Evolutionary conservation across 2,113 vertebrate genomes (phyloP).

Genomic region (Isichthys henryi): DNA sequence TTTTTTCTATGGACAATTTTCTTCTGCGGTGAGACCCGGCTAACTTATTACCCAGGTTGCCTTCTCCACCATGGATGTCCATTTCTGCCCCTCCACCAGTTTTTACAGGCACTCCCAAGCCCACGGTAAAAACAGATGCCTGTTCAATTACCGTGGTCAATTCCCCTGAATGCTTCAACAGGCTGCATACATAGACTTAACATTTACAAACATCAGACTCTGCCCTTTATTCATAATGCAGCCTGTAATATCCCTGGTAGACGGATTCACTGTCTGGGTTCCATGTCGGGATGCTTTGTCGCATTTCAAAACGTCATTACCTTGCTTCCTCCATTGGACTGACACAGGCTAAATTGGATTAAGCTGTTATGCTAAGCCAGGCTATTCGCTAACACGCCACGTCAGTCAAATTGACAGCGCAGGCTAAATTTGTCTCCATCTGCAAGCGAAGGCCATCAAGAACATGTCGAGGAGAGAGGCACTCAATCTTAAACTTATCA

Average conservation of each 20-base stretch:
- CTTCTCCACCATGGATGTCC: conserved; percentile 15
- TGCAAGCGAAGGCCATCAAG: not conserved
- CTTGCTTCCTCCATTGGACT: not conserved
- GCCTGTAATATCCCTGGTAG: not conserved
- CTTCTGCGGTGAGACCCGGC: not conserved
- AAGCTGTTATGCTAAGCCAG: not conserved
- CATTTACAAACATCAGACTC: not conserved
- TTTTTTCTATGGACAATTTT: conserved; percentile 16
- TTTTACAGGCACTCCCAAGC: not conserved
- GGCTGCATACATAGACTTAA: conserved; percentile 4
- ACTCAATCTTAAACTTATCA: not conserved
- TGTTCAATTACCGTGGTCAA: not conserved
- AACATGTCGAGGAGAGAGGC: not conserved
- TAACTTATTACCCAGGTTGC: conserved; percentile 12
- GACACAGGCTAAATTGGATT: conserved; percentile 1
- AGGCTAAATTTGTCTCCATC: not conserved
- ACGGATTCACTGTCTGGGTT: not conserved
- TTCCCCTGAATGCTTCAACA: not conserved
- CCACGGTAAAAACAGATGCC: conserved; percentile 14
- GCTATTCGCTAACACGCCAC: not conserved
- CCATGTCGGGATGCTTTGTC: not conserved
- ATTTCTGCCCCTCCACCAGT: not conserved
- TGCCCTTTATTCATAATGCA: not conserved
- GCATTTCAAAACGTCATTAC: not conserved
- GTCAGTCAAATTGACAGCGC: not conserved